These are phyloP conservation scores for Lamproptera curius DNA, from an alignment of 2,888 invertebrate genomes.

Conservation along the genomic window DNA sequence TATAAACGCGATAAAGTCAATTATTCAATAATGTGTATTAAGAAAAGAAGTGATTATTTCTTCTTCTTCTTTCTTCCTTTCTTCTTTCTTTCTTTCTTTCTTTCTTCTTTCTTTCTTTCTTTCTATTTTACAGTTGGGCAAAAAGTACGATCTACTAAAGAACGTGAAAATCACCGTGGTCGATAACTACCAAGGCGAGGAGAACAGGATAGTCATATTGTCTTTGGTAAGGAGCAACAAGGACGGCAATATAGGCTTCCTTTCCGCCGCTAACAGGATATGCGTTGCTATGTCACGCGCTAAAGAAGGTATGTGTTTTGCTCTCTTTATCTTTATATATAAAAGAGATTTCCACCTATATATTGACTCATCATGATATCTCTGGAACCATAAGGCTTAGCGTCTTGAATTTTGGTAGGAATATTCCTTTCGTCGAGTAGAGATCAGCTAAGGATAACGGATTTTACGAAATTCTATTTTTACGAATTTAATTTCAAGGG, in stretches of 20 bases:
- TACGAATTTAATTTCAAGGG: too few species aligned
- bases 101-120: neutral
- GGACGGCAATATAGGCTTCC: constrained; percentile 83
- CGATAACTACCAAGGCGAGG: constrained; percentile 91
- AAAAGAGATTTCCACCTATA: too few species aligned
- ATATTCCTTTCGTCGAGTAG: too few species aligned
- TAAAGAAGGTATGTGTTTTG: constrained; percentile 52
- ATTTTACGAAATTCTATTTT: too few species aligned
- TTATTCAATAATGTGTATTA: too few species aligned
- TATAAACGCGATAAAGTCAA: too few species aligned
- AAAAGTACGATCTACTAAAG: constrained; percentile 47
- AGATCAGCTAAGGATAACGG: too few species aligned
- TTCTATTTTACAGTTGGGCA: constrained; percentile 42
- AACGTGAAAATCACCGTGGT: constrained; percentile 82
- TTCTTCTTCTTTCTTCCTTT: neutral
- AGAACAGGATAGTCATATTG: constrained; percentile 86
- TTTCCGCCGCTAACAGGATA: constrained; percentile 83
- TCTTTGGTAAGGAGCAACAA: constrained; percentile 88
- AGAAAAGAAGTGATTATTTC: neutral
- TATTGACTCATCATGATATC: too few species aligned
- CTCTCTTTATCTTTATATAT: neutral
- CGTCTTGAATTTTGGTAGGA: too few species aligned
- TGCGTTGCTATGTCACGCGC: constrained; percentile 88
- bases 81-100: neutral
- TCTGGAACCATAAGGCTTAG: too few species aligned